phyloP scores from a whole-genome alignment of 2,113 vertebrate species.

The Amphiprion ocellaris region DNA sequence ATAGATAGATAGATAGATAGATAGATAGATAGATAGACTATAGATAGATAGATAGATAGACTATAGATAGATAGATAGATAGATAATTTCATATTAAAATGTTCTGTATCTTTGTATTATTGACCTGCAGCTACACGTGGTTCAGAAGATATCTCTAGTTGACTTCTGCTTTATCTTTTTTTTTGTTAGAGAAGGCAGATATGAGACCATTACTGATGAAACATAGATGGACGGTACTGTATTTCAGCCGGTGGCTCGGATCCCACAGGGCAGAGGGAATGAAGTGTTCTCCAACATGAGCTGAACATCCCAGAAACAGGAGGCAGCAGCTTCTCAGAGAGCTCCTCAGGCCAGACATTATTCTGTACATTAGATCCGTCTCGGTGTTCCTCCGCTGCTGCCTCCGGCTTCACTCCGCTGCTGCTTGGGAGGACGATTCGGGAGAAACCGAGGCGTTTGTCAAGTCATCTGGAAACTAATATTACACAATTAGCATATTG shows the following conservation, averaged over 20 bases:
- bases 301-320: constrained; percentile 49
- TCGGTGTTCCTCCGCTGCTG: constrained; percentile 27
- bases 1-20: too few relatives aligned
- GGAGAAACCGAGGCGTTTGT: neutral
- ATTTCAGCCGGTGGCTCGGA: constrained; percentile 55
- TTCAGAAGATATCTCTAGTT: too few relatives aligned
- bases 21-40: too few relatives aligned
- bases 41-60: too few relatives aligned
- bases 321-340: constrained; percentile 32
- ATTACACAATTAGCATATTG: constrained; percentile 29
- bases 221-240: constrained; percentile 47
- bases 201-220: constrained; percentile 47
- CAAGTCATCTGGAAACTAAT: neutral
- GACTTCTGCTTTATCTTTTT: too few relatives aligned
- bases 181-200: constrained; percentile 26
- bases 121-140: too few relatives aligned
- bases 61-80: too few relatives aligned
- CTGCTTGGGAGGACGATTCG: neutral
- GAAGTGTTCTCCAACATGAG: constrained; percentile 57
- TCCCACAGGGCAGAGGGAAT: constrained; percentile 59
- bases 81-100: too few relatives aligned
- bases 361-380: constrained; percentile 39
- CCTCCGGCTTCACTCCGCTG: neutral
- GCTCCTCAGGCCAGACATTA: constrained; percentile 63
- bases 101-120: too few relatives aligned